Evolutionary conservation across 2,113 vertebrate species (phyloP), one percentile per base, ranked within the genome.

Genomic region (Prinia subflava): DNA sequence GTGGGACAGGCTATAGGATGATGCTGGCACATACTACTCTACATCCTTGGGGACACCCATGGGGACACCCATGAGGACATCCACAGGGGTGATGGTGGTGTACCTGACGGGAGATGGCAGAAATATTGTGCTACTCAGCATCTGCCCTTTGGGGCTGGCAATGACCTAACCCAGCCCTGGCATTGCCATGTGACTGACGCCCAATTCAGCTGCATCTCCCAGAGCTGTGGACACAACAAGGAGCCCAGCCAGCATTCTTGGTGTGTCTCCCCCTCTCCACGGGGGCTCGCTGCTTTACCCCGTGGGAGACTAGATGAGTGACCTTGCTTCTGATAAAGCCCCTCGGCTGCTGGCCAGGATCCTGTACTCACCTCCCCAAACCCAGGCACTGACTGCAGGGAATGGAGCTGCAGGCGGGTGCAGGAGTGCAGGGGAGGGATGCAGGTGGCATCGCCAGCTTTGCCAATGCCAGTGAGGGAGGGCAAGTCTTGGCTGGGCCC

Each of bases 291-390:
- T 67, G 64, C 87, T 91, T 74, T 57, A 50, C 39, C 60, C 52
- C 0, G 44, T 84, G 87, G 93, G 93, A 96, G 89, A 74, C 3
- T 6, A 83, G 73, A 56, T 0, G 15, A 47, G 64, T 91, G 93
- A 91, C 95, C 95, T 95, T 91, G 95, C 47, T 1, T 4, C 60
- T 2, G 69, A 94, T 95, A 95, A 96, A 94, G 39, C 11, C 69
- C 55, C 33, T 89, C 59, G 89, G 93, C 87, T 91, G 59, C 46
- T 70, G 77, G 83, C 95, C 96, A 96, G 73, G 47, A 53, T 96
- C 90, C 44, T 77, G 56, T 30, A 65, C 57, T 93, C 7, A 0
- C 68, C 85, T 90, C 78, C 74, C 70, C 47, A 47, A 77, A 23
- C 30, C 55, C 46, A 65, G 31, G 68, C 79, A 77, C 22, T 1